phyloP scores from a whole-genome alignment of 2,113 vertebrate species.

The Eira barbara region DNA sequence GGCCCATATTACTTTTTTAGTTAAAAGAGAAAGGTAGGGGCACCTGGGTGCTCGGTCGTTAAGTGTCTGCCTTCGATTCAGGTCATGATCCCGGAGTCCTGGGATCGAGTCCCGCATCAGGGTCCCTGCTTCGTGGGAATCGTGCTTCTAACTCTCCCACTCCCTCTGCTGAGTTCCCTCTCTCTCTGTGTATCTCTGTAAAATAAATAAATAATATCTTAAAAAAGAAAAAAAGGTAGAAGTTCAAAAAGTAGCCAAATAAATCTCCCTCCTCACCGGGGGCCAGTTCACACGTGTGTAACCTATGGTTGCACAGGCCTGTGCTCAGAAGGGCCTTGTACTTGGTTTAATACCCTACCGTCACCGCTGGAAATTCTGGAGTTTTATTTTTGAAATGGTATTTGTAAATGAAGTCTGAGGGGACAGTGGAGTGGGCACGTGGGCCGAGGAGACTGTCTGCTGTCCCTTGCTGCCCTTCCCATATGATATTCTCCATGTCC shows the following conservation, averaged over 20 bases:
- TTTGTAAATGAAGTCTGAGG: background rate
- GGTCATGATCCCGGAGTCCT: too few species aligned
- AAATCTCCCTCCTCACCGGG: background rate
- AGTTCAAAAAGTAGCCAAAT: background rate
- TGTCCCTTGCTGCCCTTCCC: background rate
- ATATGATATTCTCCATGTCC: too few species aligned
- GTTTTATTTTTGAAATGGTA: background rate
- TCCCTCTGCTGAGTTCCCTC: too few species aligned
- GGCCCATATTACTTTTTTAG: background rate
- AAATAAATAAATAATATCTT: too few species aligned
- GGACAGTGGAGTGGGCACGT: fast-evolving
- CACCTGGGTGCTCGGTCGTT: too few species aligned
- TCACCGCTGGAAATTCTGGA: background rate
- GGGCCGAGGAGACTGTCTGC: background rate
- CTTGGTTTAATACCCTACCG: background rate
- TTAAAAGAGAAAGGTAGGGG: background rate
- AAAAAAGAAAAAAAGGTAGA: background rate
- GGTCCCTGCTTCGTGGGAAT: too few species aligned
- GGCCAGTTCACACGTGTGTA: background rate
- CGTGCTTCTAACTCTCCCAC: too few species aligned
- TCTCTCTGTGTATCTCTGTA: too few species aligned
- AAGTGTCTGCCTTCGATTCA: too few species aligned
- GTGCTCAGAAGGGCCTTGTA: background rate
- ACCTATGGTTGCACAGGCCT: fast-evolving
- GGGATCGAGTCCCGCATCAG: too few species aligned